Conservation (phyloP, 2,888 invertebrate species). For the Sarcophaga subvicina region DNA sequence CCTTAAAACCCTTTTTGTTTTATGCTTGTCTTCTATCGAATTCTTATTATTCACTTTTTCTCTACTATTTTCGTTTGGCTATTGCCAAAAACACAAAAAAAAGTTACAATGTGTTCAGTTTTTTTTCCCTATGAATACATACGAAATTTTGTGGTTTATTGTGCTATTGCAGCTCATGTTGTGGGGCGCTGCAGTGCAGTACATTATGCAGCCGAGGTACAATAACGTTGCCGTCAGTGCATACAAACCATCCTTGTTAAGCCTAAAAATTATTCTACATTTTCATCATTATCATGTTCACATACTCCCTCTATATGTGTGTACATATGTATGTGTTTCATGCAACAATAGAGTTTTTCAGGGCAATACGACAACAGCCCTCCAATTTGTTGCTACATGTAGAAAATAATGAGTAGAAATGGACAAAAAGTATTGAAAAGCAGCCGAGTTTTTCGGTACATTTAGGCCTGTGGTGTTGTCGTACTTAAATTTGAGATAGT, state of each 20-base stretch:
- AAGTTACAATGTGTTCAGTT: too few relatives aligned
- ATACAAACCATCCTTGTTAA: slow-evolving; percentile 1
- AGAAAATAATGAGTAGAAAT: slow-evolving; percentile 12
- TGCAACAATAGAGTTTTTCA: too few relatives aligned
- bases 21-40: too few relatives aligned
- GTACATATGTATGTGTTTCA: not conserved
- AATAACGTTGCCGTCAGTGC: slow-evolving; percentile 1
- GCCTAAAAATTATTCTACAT: slow-evolving; percentile 17
- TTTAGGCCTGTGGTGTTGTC: slow-evolving; percentile 6
- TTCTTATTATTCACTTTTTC: not conserved
- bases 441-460: too few relatives aligned
- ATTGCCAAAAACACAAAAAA: slow-evolving; percentile 31
- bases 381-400: slow-evolving; percentile 24
- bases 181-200: not conserved
- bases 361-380: not conserved
- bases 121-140: slow-evolving; percentile 32
- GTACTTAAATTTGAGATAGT: not conserved
- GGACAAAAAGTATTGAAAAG: not conserved
- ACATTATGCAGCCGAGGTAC: too few relatives aligned
- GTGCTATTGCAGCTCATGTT: slow-evolving; percentile 42
- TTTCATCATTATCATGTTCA: slow-evolving; percentile 22
- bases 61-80: not conserved
- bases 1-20: not conserved
- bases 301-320: not conserved
- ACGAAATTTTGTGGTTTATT: slow-evolving; percentile 58